Evolutionary conservation across 2,113 vertebrate genomes (phyloP), one percentile per base, ranked within the genome.

Genomic region (Candoia aspera): DNA sequence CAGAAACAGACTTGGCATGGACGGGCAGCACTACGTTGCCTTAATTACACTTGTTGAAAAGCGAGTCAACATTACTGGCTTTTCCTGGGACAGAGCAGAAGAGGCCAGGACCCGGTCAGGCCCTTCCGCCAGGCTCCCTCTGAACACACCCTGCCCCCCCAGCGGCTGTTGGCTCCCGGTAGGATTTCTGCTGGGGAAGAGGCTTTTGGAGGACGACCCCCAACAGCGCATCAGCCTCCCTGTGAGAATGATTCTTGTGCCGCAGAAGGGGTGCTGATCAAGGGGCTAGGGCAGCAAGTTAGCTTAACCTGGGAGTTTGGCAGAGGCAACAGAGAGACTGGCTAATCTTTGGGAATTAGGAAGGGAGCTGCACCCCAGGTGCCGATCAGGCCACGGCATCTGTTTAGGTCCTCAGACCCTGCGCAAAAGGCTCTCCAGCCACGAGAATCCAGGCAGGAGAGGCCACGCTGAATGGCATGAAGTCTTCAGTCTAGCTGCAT

Each of bases 401-500:
- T 90, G 89, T 1, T 91, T 85, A 49, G 53, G 79, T 53, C 90
- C 83, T 90, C 90, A 91, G 95, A 73, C n/a, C 73, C 6, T 85
- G 95, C 88, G 62, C 42, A 49, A 68, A 24, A 64, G 91, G 89
- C 79, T 5, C 0, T 49, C 0, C 23, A 94, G 90, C 86, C 89
- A 94, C 42, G 87, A 91, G 89, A 42, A 73, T 94, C 92, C 84
- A 1, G 2, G 54, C 29, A 88, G 88, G 90, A 24, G 1, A 84
- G 91, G 88, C 83, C 83, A 62, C 29, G 12, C 19, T 79, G 1
- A 19, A 92, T 92, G 0, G 0, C 49, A 60, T 62, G 37, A 83
- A 91, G 10, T 33, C 84, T 10, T 88, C 90, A 89, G 93, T 89
- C 42, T 54, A 62, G n/a, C 90, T 93, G 46, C 95, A 1, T 62